These are phyloP conservation scores for Acronicta aceris DNA, from an alignment of 2,888 invertebrate genomes.

Conservation along the genomic window DNA sequence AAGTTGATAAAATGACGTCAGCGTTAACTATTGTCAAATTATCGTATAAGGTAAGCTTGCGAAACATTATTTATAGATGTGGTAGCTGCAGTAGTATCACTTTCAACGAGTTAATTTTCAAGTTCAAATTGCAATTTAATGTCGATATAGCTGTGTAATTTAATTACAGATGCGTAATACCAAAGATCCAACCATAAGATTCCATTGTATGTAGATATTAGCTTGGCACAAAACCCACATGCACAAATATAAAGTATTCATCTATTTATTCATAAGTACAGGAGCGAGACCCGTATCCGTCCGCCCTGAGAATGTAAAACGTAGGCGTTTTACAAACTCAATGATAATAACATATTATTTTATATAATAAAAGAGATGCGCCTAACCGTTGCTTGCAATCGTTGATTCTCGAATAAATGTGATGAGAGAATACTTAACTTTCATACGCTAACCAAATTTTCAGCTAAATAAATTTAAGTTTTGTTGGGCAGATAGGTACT, in stretches of 20 bases:
- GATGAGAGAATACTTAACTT: conserved; percentile 15
- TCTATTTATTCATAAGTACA: conserved; percentile 50
- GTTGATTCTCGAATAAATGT: conserved; percentile 1
- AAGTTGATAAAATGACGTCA: conserved; percentile 35
- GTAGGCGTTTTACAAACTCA: conserved; percentile 50
- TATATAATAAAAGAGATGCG: not conserved
- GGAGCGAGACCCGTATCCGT: conserved; percentile 39
- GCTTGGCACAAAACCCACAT: conserved; percentile 36
- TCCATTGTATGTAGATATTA: conserved; percentile 24
- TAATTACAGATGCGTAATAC: no score
- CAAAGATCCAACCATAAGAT: conserved; percentile 26
- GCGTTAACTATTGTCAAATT: no score
- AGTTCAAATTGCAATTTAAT: conserved; percentile 15
- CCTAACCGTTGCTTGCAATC: conserved; percentile 33
- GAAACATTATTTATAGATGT: not conserved
- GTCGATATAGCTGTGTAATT: no score
- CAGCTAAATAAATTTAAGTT: conserved; percentile 30
- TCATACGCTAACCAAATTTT: conserved; percentile 19
- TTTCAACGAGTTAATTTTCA: no score
- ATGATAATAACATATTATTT: no score
- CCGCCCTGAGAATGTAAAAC: conserved; percentile 42
- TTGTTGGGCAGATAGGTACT: conserved; percentile 21
- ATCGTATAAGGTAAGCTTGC: not conserved
- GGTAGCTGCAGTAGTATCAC: no score
- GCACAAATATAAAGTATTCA: conserved; percentile 44